Percentiles rank a stretch among this genome's conserved stretches.
These are phyloP conservation scores for Andrena cerasifolii DNA, from an alignment of 1,140 invertebrate species.

Conservation along the genomic window DNA sequence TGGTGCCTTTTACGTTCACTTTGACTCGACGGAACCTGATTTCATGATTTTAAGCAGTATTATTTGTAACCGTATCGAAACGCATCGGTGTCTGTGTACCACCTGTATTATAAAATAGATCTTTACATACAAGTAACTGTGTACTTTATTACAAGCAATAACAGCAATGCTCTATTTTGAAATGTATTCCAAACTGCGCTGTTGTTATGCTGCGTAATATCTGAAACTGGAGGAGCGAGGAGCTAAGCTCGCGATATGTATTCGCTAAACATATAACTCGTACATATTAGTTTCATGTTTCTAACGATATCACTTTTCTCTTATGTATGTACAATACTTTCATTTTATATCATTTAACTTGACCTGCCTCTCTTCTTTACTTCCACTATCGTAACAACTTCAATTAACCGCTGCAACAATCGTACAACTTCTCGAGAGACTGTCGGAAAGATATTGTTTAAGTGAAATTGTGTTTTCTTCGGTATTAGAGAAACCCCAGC, in stretches of 20 bases:
- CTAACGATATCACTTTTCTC: conserved; percentile 1
- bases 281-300: conserved; percentile 12
- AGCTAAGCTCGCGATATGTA: conserved; percentile 4
- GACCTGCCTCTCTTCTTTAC: neutral
- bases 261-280: neutral
- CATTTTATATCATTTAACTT: neutral
- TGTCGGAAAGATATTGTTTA: conserved; percentile 44
- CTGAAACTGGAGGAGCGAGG: conserved; percentile 1
- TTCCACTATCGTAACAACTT: neutral
- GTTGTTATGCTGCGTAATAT: conserved; percentile 38
- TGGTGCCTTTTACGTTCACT: conserved; percentile 25
- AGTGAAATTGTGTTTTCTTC: conserved; percentile 58
- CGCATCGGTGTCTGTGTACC: conserved; percentile 68
- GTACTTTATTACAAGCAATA: conserved; percentile 69
- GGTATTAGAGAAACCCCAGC: conserved; percentile 5
- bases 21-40: conserved; percentile 34
- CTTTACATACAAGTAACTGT: conserved; percentile 71
- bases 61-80: conserved; percentile 69
- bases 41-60: conserved; percentile 68
- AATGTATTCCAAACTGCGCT: conserved; percentile 35
- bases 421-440: conserved; percentile 37
- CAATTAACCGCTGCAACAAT: conserved; percentile 18
- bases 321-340: conserved; percentile 18
- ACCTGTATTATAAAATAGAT: conserved; percentile 67
- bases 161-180: conserved; percentile 27